Conservation (phyloP, 2,113 vertebrate species). For the Ictalurus punctatus region DNA sequence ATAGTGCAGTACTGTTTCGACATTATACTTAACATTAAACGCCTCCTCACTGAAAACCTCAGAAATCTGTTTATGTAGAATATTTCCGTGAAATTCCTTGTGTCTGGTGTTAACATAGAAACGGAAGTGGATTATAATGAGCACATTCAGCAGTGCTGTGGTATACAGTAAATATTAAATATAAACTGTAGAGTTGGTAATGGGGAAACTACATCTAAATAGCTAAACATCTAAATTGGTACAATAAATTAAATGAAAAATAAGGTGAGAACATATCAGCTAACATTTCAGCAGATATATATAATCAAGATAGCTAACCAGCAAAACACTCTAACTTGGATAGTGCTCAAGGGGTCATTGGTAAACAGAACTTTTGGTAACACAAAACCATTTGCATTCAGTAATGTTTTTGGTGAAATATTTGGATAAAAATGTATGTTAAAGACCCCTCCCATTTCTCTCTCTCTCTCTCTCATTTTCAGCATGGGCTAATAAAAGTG, state of each 20-base stretch:
- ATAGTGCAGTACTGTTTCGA: not conserved
- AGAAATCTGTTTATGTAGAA: too few relatives aligned
- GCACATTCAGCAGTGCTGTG: not conserved
- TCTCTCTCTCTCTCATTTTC: slow-evolving; percentile 30
- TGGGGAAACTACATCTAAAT: not conserved
- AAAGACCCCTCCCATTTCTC: too few relatives aligned
- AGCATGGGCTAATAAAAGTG: slow-evolving; percentile 58
- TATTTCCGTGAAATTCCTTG: too few relatives aligned
- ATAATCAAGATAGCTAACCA: not conserved
- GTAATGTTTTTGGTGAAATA: not conserved
- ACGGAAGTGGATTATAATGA: not conserved
- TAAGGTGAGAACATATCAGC: not conserved
- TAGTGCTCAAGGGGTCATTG: not conserved
- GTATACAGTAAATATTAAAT: not conserved
- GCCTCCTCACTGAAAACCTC: too few relatives aligned
- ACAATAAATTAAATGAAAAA: not conserved
- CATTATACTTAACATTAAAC: not conserved
- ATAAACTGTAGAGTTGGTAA: too few relatives aligned
- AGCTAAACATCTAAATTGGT: not conserved
- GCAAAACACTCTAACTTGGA: not conserved
- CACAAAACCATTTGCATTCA: not conserved
- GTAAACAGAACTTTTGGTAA: not conserved
- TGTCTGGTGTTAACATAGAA: too few relatives aligned
- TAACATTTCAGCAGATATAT: not conserved
- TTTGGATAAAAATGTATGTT: not conserved